These are phyloP conservation scores for Xyrauchen texanus DNA, from an alignment of 2,113 vertebrate genomes.

Conservation along the genomic window DNA sequence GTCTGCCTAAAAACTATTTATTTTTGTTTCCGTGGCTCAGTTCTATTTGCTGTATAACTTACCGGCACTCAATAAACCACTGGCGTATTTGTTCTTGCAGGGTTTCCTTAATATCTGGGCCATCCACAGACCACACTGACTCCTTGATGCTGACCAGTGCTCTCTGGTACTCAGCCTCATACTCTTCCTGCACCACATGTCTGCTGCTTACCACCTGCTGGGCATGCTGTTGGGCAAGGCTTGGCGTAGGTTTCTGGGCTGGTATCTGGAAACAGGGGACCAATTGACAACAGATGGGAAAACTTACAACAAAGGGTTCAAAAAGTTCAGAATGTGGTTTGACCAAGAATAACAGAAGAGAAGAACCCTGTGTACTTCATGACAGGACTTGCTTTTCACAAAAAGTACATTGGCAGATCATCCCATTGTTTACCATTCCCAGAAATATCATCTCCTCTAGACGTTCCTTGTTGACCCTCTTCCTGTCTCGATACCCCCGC, in stretches of 20 bases:
- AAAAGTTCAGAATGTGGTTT: background rate
- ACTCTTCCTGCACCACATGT: slow-evolving; percentile 60
- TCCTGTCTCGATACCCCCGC: slow-evolving; percentile 75
- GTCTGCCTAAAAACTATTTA: background rate
- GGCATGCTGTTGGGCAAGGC: slow-evolving; percentile 21
- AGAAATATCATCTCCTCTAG: slow-evolving; percentile 84
- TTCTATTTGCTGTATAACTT: slow-evolving; percentile 38
- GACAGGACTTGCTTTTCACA: slow-evolving; percentile 9
- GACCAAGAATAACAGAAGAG: background rate
- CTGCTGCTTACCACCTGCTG: slow-evolving; percentile 50
- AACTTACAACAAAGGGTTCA: background rate
- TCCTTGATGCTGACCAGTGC: slow-evolving; percentile 71
- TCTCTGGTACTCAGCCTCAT: slow-evolving; percentile 67
- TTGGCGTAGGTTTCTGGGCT: slow-evolving; percentile 60
- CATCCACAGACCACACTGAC: slow-evolving; percentile 68
- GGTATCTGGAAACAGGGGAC: slow-evolving; percentile 66
- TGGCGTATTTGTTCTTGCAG: slow-evolving; percentile 82
- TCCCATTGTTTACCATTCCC: slow-evolving; percentile 79
- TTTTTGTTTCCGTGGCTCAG: background rate
- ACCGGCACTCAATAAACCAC: slow-evolving; percentile 86
- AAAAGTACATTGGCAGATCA: slow-evolving; percentile 17
- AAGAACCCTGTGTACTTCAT: background rate
- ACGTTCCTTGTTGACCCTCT: slow-evolving; percentile 67
- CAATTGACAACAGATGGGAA: background rate
- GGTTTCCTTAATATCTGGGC: slow-evolving; percentile 70